These are phyloP conservation scores for Sipunculus nudus DNA, from an alignment of 2,888 invertebrate genomes.

Conservation along the genomic window DNA sequence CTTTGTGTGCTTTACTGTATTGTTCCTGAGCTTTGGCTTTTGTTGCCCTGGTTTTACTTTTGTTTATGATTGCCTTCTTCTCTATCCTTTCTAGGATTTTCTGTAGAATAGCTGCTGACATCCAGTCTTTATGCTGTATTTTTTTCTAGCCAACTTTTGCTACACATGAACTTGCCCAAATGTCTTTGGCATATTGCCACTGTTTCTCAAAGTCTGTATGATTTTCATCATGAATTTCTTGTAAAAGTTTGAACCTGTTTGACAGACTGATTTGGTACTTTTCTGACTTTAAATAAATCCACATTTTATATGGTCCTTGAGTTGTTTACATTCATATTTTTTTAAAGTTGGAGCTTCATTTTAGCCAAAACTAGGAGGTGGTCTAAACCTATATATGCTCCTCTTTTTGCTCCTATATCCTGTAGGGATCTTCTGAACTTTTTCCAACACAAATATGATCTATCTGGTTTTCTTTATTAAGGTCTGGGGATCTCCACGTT, in stretches of 20 bases:
- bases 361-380: not conserved
- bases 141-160: not conserved
- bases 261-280: too few relatives aligned
- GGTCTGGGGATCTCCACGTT: constrained; percentile 32
- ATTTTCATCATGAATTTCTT: not conserved
- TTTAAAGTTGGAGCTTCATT: too few relatives aligned
- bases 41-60: not conserved
- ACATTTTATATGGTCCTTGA: too few relatives aligned
- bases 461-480: constrained; percentile 27
- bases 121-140: constrained; percentile 2
- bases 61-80: not conserved
- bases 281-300: too few relatives aligned
- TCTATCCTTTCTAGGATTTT: not conserved
- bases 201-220: too few relatives aligned
- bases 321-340: too few relatives aligned
- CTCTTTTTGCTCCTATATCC: constrained; percentile 1
- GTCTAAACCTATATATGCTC: not conserved
- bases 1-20: too few relatives aligned
- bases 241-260: constrained; percentile 3
- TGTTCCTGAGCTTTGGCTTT: not conserved
- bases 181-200: not conserved
- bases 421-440: not conserved
- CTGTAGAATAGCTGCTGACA: not conserved
- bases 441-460: constrained; percentile 7
- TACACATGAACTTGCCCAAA: not conserved